Percentiles rank a stretch among this genome's conserved stretches.
These are phyloP conservation scores for Erythrocebus patas DNA, from an alignment of 2,113 vertebrate species.

Conservation along the genomic window DNA sequence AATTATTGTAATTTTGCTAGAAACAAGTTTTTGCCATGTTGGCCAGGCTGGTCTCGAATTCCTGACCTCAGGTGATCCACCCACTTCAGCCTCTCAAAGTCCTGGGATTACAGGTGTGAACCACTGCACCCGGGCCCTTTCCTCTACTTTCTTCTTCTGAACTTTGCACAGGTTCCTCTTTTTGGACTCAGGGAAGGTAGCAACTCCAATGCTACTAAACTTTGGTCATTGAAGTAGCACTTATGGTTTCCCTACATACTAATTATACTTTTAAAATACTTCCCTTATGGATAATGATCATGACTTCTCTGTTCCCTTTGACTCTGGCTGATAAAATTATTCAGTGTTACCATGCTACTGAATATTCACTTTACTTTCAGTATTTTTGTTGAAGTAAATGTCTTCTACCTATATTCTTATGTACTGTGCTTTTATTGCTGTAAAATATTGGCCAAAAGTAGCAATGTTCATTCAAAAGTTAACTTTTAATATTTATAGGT, in stretches of 20 bases:
- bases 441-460: neutral
- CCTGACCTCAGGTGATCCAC: too few relatives aligned
- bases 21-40: too few relatives aligned
- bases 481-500: slow-evolving; percentile 23
- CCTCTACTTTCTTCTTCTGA: neutral
- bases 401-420: neutral
- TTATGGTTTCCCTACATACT: neutral
- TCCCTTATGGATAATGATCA: neutral
- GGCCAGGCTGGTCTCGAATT: too few relatives aligned
- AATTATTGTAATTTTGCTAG: too few relatives aligned
- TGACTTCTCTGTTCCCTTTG: neutral
- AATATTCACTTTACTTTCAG: neutral
- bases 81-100: too few relatives aligned
- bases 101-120: too few relatives aligned
- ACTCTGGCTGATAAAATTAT: neutral
- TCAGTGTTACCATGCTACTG: neutral
- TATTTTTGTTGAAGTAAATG: slow-evolving; percentile 13
- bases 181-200: neutral
- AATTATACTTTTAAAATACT: neutral
- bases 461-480: neutral
- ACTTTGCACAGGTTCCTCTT: neutral
- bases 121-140: neutral
- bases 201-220: neutral
- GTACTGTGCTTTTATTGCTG: neutral
- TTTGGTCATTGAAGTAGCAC: neutral